Base-by-base conservation (phyloP, 2,113 vertebrate species). In the Pseudopipra pipra region DNA sequence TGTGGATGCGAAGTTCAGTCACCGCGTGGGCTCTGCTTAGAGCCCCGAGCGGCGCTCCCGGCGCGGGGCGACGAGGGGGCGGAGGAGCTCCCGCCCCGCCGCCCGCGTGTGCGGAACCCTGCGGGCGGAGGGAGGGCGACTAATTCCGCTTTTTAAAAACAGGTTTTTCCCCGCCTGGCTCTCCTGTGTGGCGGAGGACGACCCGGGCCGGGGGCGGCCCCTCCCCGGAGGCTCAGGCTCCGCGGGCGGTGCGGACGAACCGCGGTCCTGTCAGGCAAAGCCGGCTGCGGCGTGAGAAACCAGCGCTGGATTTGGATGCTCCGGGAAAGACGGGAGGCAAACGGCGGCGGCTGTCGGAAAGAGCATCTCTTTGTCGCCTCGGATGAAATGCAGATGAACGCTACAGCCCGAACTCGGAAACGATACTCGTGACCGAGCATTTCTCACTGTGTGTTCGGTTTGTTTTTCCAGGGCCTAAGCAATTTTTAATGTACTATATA, bases 381-480 rank as follows among this genome's bases (percentile, higher is more conserved):
- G 25, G 41, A 80, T 19, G 46, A 73, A 66, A 43, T 0, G 46
- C 49, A 63, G 58, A 79, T 37, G 59, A 62, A 23, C 2, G 44
- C 47, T 14, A 70, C 30, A 52, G 85, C 51, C 28, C 86, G 59
- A 28, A 82, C 37, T 96, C 83, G 52, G 92, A 46, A 33, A 77
- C 31, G 30, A 70, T 85, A 75, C 85, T 63, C 43, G 43, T 46
- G 96, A 96, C 86, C 87, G 85, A 97, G 97, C 96, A 75, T 80
- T 90, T 85, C 89, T 83, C 93, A 31, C 91, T 93, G 95, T 96
- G 88, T 90, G 95, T 96, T 97, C 91, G 74, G 98, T 98, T 98
- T 98, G 98, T 98, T 99, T 99, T 98, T 97, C 95, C 85, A 98
- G 93, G 97, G 98, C 97, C 97, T 98, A 95, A 98, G 97, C 97